A percentile compares a stretch with the other conserved stretches of the same genome.
These are phyloP conservation scores for Taenioides sp. DNA, from an alignment of 2,797 vertebrate genomes.

Conservation along the genomic window DNA sequence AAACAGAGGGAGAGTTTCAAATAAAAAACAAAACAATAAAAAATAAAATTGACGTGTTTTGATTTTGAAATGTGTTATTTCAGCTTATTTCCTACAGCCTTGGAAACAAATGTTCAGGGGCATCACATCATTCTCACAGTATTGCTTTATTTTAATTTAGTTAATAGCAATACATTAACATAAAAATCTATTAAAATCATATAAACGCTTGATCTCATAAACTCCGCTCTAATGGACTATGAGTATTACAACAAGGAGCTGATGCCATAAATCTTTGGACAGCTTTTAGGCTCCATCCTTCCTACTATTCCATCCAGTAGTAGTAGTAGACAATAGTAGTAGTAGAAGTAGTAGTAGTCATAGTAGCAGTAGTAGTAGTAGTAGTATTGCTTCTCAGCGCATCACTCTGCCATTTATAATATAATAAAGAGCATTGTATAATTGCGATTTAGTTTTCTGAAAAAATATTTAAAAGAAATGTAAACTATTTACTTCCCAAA, in stretches of 20 bases:
- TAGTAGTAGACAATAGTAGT: too few relatives aligned
- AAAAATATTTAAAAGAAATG: too few relatives aligned
- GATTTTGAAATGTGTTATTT: neutral
- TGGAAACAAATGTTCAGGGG: neutral
- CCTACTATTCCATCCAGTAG: too few relatives aligned
- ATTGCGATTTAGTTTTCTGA: too few relatives aligned
- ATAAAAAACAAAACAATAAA: neutral
- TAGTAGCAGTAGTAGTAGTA: too few relatives aligned
- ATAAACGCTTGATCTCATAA: conserved; percentile 8
- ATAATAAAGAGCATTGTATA: too few relatives aligned
- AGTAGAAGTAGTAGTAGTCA: too few relatives aligned
- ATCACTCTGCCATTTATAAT: too few relatives aligned
- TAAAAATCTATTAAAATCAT: neutral
- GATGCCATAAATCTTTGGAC: neutral
- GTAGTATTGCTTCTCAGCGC: too few relatives aligned
- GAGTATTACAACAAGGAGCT: conserved; percentile 3
- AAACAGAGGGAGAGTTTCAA: neutral
- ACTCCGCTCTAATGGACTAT: conserved; percentile 1
- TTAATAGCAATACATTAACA: conserved; percentile 5
- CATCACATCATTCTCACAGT: neutral
- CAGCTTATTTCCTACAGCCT: neutral
- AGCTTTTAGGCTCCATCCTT: neutral
- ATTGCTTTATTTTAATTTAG: conserved; percentile 3
- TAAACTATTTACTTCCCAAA: too few relatives aligned
- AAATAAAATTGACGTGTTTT: neutral